These are phyloP conservation scores for Drosophila mayri DNA, from an alignment of 1,140 invertebrate genomes.

Conservation along the genomic window DNA sequence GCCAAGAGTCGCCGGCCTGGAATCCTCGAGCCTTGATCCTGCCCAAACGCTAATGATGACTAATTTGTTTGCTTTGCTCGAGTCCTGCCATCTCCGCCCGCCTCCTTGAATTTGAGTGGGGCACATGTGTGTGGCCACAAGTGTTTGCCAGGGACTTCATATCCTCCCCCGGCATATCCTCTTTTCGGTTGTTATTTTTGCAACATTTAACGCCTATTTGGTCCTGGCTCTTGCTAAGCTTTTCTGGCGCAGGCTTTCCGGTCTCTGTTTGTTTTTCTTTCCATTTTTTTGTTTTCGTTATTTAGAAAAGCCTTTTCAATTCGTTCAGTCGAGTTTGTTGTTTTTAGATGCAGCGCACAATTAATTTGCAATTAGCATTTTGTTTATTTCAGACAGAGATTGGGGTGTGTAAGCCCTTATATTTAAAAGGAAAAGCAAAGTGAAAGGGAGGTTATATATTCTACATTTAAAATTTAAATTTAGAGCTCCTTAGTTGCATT, in stretches of 20 bases:
- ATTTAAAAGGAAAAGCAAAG: background rate
- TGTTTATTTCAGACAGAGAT: constrained; percentile 25
- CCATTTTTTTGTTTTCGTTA: constrained; percentile 56
- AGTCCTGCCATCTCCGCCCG: constrained; percentile 23
- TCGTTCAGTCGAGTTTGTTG: constrained; percentile 55
- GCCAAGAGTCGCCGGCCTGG: constrained; percentile 22
- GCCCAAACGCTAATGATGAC: constrained; percentile 78
- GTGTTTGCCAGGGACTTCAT: constrained; percentile 65
- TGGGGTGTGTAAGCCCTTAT: constrained; percentile 15
- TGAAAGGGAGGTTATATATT: background rate
- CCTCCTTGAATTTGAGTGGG: constrained; percentile 43
- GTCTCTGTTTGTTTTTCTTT: constrained; percentile 63
- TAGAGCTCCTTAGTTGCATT: background rate
- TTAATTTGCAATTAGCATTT: constrained; percentile 83
- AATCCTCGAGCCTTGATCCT: constrained; percentile 39
- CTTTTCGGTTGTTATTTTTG: constrained; percentile 71
- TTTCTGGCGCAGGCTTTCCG: constrained; percentile 53
- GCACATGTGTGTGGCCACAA: constrained; percentile 75
- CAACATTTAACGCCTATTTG: constrained; percentile 83
- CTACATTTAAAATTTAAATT: background rate
- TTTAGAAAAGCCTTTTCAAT: constrained; percentile 49
- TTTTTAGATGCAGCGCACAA: constrained; percentile 77
- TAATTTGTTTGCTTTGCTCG: constrained; percentile 78
- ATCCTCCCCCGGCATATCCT: constrained; percentile 2
- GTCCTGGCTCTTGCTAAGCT: constrained; percentile 69